Evolutionary conservation across 2,888 invertebrate genomes (phyloP), one percentile per base, ranked within the genome.

Genomic region (Melieria crassipennis): DNA sequence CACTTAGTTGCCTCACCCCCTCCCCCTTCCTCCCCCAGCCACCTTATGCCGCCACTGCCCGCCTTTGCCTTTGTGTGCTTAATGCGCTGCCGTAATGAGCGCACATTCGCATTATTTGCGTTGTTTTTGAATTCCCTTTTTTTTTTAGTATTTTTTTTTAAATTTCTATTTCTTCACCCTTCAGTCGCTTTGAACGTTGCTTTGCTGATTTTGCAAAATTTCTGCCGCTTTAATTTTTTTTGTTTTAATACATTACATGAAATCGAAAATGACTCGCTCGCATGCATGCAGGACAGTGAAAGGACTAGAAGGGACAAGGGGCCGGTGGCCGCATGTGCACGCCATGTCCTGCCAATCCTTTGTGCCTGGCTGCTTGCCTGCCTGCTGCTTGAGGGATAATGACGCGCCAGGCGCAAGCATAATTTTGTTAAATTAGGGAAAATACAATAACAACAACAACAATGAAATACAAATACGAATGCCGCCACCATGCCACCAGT

Each of bases 341-440:
- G 30, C 30, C 30, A 30, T 30, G 30, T 30, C 10, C 10, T n/a
- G 52, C n/a, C 2, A 50, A 50, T 50, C 10, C 52, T 10, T 50
- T 30, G 30, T 78, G 78, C 81, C 76, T 79, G 79, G 75, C 74
- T 58, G 5, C 1, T 7, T 13, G n/a, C 10, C 13, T 13, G 10
- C 42, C 30, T 13, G 16, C 42, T 10, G 16, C 5, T 10, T 13
- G 43, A 11, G 69, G 78, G 78, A 81, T 78, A 74, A 71, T 73
- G 70, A 67, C 65, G 60, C n/a, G 16, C 16, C 16, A 45, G 73
- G 65, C 69, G 77, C 81, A 76, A 79, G 77, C 81, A 82, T 81
- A 81, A 82, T 81, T 82, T 82, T 76, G 82, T 82, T 79, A 81
- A 81, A 82, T 81, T 81, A 81, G 81, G 80, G 79, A 81, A 48